Evolutionary conservation across 2,797 vertebrate genomes (phyloP).

Genomic region (Molossus molossus): DNA sequence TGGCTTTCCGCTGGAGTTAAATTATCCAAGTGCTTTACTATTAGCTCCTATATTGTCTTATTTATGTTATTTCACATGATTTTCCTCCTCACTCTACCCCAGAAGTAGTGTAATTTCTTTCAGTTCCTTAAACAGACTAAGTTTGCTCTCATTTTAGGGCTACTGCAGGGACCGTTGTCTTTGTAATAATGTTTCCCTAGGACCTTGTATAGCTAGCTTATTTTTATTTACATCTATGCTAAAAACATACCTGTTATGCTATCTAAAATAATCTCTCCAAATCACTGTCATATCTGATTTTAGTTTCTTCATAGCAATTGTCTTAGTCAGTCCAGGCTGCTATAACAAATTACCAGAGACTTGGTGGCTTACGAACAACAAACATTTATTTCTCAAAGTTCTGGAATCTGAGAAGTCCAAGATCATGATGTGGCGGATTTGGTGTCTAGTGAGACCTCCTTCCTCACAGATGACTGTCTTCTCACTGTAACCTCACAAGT

Average conservation of each 20-base stretch:
- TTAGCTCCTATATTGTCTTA: neutral
- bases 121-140: neutral
- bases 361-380: neutral
- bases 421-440: neutral
- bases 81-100: accelerated
- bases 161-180: neutral
- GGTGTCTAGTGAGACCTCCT: neutral
- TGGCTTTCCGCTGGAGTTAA: neutral
- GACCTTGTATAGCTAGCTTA: neutral
- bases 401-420: neutral
- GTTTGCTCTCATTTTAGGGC: neutral
- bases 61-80: neutral
- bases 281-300: neutral
- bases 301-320: neutral
- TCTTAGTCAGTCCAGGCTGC: neutral
- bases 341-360: neutral
- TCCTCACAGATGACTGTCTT: neutral
- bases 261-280: neutral
- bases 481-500: neutral
- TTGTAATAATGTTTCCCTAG: neutral
- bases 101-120: neutral
- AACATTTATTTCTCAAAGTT: neutral
- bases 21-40: neutral
- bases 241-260: neutral
- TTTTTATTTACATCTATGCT: neutral